Percentiles rank a stretch among this genome's conserved stretches.
phyloP scores from a whole-genome alignment of 30 jellyfish, hydroid and myxozoan species.

The Nemopilema nomurai region DNA sequence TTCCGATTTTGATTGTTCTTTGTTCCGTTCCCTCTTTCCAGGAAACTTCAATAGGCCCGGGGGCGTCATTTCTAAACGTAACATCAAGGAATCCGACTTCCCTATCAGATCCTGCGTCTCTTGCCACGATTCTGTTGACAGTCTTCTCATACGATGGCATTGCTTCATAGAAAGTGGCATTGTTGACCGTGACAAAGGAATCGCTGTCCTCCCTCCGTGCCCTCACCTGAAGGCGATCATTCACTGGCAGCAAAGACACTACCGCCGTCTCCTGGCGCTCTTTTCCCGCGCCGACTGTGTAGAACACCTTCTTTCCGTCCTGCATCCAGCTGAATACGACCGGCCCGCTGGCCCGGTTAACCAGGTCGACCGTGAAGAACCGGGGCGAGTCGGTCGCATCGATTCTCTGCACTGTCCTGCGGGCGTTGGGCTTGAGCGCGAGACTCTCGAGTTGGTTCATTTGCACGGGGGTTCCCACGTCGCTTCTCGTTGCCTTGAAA shows the following conservation, averaged over 20 bases:
- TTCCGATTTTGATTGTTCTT: slow-evolving; percentile 5
- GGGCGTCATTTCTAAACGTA: slow-evolving; percentile 26
- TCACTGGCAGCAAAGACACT: neutral
- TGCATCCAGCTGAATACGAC: slow-evolving; percentile 23
- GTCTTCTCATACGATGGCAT: slow-evolving; percentile 37
- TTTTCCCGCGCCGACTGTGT: neutral
- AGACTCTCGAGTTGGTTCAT: slow-evolving; percentile 6
- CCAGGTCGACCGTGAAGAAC: slow-evolving; percentile 26
- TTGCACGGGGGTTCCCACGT: slow-evolving; percentile 12
- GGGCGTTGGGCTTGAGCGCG: neutral
- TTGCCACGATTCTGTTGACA: slow-evolving; percentile 13
- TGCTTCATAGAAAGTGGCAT: slow-evolving; percentile 8
- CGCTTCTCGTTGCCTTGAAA: slow-evolving; percentile 12
- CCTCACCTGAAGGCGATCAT: slow-evolving; percentile 15
- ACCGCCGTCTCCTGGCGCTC: neutral
- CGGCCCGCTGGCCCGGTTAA: slow-evolving; percentile 29
- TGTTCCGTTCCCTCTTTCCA: slow-evolving; percentile 30
- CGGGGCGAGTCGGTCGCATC: slow-evolving; percentile 19
- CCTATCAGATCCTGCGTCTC: slow-evolving; percentile 2
- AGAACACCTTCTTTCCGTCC: neutral
- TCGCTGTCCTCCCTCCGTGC: slow-evolving; percentile 9
- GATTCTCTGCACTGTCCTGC: neutral
- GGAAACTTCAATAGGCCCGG: slow-evolving; percentile 26
- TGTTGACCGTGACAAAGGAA: slow-evolving; percentile 3
- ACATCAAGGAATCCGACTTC: slow-evolving; percentile 33